Base-by-base conservation (phyloP, 1,140 invertebrate genomes). In the Diachasma alloeum region DNA sequence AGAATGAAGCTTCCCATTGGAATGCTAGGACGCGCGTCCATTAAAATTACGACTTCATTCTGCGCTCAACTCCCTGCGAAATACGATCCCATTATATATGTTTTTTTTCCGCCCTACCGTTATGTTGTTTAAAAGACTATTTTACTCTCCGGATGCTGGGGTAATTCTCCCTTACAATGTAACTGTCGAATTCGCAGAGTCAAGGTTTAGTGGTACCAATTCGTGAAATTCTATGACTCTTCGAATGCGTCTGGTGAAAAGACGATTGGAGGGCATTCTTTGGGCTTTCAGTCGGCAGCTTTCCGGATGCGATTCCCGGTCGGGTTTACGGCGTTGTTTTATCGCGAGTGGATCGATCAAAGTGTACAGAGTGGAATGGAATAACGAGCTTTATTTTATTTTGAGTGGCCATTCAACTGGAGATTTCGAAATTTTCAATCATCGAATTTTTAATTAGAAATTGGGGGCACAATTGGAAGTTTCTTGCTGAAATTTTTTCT, bases 1-100 rank as follows among this genome's bases (percentile, higher is more conserved):
- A 17, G 71, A 37, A 31, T 36, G 46, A 56, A 76, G 72, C 72
- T 46, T 42, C 31, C 48, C 75, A 79, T 81, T 75, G 79, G 76
- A 82, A 83, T 72, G 78, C 82, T 63, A 72, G 48, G 77, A 73
- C 70, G 78, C 24, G 48, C 53, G 77, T 31, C 78, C 83, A 79
- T 85, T 83, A 83, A 84, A 85, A 85, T 83, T 83, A 83, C 80
- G 81, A 83, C 78, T 72, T 83, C 80, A 83, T 81, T 74, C 78
- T 79, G 59, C 24, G 24, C 59, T 31, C 59, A 63, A 15, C 22
- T 31, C 24, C 24, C 59, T 63, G 59, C 59, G 19, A 63, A 63
- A 63, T 24, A 63, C 59, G 24, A 24, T 63, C 22, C 17, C 59
- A 63, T 63, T 31, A 26, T 63, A 63, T 63, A 53, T 53, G 48